phyloP scores from a whole-genome alignment of 2,888 invertebrate genomes.

The Penaeus monodon region DNA sequence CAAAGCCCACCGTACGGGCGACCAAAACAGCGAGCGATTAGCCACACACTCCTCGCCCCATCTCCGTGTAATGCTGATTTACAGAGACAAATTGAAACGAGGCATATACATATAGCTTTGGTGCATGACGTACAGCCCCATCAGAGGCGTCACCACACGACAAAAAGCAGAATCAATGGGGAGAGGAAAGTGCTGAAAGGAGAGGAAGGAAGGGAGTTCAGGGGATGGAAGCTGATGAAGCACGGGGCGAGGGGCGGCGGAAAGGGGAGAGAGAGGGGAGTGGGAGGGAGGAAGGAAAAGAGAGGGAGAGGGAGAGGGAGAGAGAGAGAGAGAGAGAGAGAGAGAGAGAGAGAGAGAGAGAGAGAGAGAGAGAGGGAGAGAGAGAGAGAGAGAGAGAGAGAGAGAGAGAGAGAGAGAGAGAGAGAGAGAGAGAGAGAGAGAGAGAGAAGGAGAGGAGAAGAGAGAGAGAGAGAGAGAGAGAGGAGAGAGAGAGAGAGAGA shows the following conservation, averaged over 20 bases:
- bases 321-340: not conserved
- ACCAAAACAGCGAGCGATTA: conserved; percentile 31
- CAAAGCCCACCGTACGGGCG: conserved; percentile 14
- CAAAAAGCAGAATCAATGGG: conserved; percentile 56
- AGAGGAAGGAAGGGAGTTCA: not conserved
- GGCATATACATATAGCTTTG: conserved; percentile 52
- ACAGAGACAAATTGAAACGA: conserved; percentile 50
- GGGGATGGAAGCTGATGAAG: no score
- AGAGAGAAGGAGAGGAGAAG: not conserved
- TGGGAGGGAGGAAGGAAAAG: no score
- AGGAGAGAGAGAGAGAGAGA: not conserved
- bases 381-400: no score
- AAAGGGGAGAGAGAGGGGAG: no score
- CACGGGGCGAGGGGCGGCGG: no score
- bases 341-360: no score
- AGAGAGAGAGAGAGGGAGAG: no score
- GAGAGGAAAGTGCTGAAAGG: conserved; percentile 37
- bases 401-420: not conserved
- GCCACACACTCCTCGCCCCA: conserved; percentile 36
- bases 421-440: not conserved
- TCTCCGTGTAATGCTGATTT: conserved; percentile 50
- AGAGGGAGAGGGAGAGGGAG: no score
- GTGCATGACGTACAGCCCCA: conserved; percentile 49
- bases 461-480: no score
- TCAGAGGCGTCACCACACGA: conserved; percentile 52